Conservation (phyloP, 2,113 vertebrate genomes). For the Paradoxurus hermaphroditus region DNA sequence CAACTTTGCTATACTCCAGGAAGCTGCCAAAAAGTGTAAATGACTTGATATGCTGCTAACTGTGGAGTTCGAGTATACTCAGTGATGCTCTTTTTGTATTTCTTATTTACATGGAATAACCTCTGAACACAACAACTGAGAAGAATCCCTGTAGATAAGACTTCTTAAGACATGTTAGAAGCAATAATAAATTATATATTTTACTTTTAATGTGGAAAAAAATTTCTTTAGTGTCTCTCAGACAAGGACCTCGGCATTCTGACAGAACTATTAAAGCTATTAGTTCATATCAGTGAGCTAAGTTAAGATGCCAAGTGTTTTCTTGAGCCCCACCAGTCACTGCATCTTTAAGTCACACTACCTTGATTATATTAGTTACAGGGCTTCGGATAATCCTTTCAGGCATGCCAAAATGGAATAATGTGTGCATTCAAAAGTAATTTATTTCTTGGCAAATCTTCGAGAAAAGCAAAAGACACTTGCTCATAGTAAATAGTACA, state of each 20-base stretch:
- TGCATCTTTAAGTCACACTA: slow-evolving; percentile 34
- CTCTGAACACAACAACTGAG: background rate
- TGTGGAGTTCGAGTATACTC: slow-evolving; percentile 35
- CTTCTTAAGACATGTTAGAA: background rate
- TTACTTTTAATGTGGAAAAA: background rate
- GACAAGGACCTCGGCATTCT: slow-evolving; percentile 8
- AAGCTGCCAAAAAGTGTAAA: slow-evolving; percentile 71
- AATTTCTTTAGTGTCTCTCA: background rate
- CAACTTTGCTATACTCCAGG: background rate
- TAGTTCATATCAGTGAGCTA: slow-evolving; percentile 39
- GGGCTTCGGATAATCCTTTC: background rate
- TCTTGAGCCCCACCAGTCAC: background rate
- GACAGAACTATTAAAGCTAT: slow-evolving; percentile 48
- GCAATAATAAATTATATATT: background rate
- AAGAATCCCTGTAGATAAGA: background rate
- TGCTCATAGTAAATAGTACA: background rate
- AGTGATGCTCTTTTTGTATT: slow-evolving; percentile 10
- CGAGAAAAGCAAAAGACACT: background rate
- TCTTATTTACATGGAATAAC: background rate
- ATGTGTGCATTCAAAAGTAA: slow-evolving; percentile 34
- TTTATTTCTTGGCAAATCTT: slow-evolving; percentile 44
- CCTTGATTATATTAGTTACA: slow-evolving; percentile 38
- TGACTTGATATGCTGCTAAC: slow-evolving; percentile 54
- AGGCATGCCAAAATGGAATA: background rate
- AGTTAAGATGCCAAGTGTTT: slow-evolving; percentile 51